These are phyloP conservation scores for Australoheros scitulus DNA, from an alignment of 2,113 vertebrate species.

Conservation along the genomic window DNA sequence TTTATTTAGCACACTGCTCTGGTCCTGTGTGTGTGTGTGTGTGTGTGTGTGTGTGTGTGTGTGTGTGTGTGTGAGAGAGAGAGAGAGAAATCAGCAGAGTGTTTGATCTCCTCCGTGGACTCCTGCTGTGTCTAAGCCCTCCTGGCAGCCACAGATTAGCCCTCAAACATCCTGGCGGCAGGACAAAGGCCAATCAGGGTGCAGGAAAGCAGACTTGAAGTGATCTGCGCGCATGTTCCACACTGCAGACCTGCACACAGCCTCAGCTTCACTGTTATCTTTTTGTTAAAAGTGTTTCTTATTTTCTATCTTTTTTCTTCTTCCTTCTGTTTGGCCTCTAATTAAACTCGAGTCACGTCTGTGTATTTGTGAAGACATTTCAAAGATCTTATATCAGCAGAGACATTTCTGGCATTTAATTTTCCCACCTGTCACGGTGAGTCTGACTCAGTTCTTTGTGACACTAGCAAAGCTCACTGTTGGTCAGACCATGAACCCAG, in stretches of 20 bases:
- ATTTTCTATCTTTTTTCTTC: background rate
- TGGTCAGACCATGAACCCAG: background rate
- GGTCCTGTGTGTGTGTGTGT: background rate
- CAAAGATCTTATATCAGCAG: background rate
- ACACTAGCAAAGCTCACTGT: background rate
- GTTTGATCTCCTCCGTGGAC: background rate
- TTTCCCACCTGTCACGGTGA: background rate
- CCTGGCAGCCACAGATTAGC: background rate
- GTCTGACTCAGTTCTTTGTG: background rate
- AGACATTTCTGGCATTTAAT: background rate
- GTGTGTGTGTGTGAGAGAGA: background rate
- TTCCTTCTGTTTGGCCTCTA: background rate
- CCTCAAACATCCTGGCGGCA: background rate
- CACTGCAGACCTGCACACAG: background rate
- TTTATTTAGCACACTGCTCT: no score
- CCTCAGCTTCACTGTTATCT: background rate
- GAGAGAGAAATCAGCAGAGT: background rate
- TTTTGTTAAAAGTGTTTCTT: background rate
- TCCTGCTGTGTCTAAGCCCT: background rate
- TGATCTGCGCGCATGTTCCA: background rate
- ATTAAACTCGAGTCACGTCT: background rate
- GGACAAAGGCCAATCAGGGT: background rate
- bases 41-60: background rate
- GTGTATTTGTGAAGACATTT: background rate
- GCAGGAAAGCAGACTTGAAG: background rate